A percentile compares a stretch with the other conserved stretches of the same genome.
Evolutionary conservation across 2,797 vertebrate genomes (phyloP).

Genomic region (Melanotaenia boesemani): DNA sequence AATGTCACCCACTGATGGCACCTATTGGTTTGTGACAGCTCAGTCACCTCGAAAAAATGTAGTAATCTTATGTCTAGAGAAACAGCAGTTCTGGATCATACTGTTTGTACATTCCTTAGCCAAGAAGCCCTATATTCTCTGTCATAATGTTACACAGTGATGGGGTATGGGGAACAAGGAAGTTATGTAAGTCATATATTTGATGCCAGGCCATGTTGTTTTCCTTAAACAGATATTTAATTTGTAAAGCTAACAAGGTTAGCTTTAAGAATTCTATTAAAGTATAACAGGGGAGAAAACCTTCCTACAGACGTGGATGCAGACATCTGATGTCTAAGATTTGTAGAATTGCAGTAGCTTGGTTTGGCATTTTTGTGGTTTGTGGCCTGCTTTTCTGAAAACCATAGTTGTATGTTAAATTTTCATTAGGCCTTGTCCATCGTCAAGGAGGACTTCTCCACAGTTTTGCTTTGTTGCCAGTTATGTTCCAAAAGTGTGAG

Average conservation of each 20-base stretch:
- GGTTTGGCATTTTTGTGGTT: no score
- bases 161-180: neutral
- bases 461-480: neutral
- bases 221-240: no score
- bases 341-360: no score
- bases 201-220: no score
- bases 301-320: neutral
- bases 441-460: neutral
- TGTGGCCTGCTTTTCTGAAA: no score
- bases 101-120: neutral
- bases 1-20: neutral
- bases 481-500: constrained; percentile 10
- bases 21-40: neutral
- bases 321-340: no score
- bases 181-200: no score
- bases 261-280: no score
- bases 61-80: neutral
- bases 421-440: no score
- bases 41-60: neutral
- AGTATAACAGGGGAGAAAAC: neutral
- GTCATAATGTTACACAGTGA: neutral
- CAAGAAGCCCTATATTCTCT: neutral
- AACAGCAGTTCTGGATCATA: neutral
- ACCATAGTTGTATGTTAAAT: no score
- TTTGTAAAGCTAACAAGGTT: no score